These are phyloP conservation scores for Mythimna pallens DNA, from an alignment of 2,888 invertebrate genomes.

Conservation along the genomic window DNA sequence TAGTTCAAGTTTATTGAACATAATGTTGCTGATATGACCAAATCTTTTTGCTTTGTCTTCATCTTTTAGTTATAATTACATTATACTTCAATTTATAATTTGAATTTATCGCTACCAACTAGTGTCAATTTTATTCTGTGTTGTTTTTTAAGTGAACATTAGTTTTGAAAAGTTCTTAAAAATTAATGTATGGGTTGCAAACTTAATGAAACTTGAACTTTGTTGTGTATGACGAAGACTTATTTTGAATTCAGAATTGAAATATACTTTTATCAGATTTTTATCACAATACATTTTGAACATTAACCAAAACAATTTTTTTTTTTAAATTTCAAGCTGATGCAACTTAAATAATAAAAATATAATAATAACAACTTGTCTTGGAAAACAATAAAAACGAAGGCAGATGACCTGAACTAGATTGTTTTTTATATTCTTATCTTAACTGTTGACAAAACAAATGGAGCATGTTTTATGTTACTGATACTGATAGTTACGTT, in stretches of 20 bases:
- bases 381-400: neutral
- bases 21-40: neutral
- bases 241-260: too few species aligned
- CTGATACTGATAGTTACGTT: constrained; percentile 9
- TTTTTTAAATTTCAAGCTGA: neutral
- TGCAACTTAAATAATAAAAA: neutral
- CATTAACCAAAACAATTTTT: neutral
- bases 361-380: neutral
- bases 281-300: neutral
- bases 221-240: too few species aligned
- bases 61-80: neutral
- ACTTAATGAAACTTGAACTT: too few species aligned
- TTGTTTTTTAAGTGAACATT: too few species aligned
- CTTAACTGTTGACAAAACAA: constrained; percentile 5
- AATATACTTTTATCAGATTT: neutral
- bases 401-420: neutral
- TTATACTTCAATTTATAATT: too few species aligned
- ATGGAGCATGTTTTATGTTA: constrained; percentile 1
- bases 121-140: too few species aligned
- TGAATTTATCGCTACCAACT: too few species aligned
- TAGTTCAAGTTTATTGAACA: constrained; percentile 23
- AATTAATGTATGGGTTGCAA: too few species aligned
- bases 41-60: neutral
- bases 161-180: too few species aligned
- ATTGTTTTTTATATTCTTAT: constrained; percentile 28